These are phyloP conservation scores for Enteromius paludinosus DNA, from an alignment of 2,797 vertebrate genomes.

Conservation along the genomic window DNA sequence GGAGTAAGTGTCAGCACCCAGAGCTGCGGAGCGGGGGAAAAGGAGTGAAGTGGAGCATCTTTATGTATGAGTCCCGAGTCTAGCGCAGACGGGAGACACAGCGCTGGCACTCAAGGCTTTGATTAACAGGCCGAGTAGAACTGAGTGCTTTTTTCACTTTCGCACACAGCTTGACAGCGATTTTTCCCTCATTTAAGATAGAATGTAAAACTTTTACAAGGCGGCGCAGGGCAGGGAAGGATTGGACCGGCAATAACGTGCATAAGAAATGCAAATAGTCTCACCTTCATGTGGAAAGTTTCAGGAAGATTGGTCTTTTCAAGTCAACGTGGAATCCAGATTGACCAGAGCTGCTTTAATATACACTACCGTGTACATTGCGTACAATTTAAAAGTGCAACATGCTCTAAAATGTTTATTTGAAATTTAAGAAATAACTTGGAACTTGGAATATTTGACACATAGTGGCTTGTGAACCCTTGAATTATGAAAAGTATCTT, in stretches of 20 bases:
- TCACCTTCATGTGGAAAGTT: slow-evolving; percentile 21
- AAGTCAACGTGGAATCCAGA: not conserved
- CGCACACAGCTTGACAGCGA: slow-evolving; percentile 71
- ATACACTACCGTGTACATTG: not conserved
- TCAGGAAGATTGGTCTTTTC: slow-evolving; percentile 6
- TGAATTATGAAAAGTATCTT: not conserved
- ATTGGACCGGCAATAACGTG: not conserved
- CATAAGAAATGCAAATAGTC: slow-evolving; percentile 24
- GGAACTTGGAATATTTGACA: not conserved
- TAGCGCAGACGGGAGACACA: slow-evolving; percentile 26
- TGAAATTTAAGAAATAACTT: not conserved
- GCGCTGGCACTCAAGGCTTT: slow-evolving; percentile 50
- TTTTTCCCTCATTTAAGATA: slow-evolving; percentile 76
- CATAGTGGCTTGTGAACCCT: not conserved
- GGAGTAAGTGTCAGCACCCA: slow-evolving; percentile 59
- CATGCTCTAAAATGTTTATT: not conserved
- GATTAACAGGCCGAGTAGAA: slow-evolving; percentile 63
- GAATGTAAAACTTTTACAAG: slow-evolving; percentile 70
- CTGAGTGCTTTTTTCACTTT: slow-evolving; percentile 62
- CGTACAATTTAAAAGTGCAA: not conserved
- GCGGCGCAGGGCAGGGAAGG: slow-evolving; percentile 69
- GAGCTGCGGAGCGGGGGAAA: slow-evolving; percentile 39
- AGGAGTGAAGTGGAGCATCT: slow-evolving; percentile 63
- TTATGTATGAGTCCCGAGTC: slow-evolving; percentile 73
- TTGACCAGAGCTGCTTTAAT: not conserved